A percentile compares a stretch with the other conserved stretches of the same genome.
These are phyloP conservation scores for Pedionomus torquatus DNA, from an alignment of 2,113 vertebrate genomes.

Conservation along the genomic window DNA sequence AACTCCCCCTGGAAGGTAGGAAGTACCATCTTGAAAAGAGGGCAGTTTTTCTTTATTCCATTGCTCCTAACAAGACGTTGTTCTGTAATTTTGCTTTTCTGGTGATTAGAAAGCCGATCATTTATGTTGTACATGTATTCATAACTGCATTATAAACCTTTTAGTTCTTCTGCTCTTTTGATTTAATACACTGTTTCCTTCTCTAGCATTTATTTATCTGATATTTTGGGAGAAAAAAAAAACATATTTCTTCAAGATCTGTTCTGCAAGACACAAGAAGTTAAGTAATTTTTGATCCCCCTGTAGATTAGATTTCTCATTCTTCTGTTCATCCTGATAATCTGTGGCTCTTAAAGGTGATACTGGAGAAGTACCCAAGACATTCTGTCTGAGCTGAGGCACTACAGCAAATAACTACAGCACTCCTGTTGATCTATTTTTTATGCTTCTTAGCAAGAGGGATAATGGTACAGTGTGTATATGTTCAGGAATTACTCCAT, in stretches of 20 bases:
- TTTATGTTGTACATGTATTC: not conserved
- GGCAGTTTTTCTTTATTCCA: not conserved
- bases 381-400: not conserved
- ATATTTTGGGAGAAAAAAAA: not conserved
- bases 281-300: not conserved
- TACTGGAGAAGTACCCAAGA: not conserved
- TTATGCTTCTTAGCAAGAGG: not conserved
- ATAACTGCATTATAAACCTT: not conserved
- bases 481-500: not conserved
- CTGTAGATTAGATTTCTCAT: not conserved
- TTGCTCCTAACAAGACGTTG: not conserved
- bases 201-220: not conserved
- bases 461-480: not conserved
- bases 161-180: not conserved
- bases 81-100: not conserved
- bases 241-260: not conserved
- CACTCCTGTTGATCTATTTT: not conserved
- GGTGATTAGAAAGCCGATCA: not conserved
- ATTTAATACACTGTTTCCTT: not conserved
- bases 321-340: not conserved
- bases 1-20: not conserved
- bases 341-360: not conserved
- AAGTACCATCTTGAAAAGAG: not conserved
- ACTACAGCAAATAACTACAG: not conserved
- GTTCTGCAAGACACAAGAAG: not conserved